Conservation (phyloP, 2,113 vertebrate species). For the Melospiza georgiana region DNA sequence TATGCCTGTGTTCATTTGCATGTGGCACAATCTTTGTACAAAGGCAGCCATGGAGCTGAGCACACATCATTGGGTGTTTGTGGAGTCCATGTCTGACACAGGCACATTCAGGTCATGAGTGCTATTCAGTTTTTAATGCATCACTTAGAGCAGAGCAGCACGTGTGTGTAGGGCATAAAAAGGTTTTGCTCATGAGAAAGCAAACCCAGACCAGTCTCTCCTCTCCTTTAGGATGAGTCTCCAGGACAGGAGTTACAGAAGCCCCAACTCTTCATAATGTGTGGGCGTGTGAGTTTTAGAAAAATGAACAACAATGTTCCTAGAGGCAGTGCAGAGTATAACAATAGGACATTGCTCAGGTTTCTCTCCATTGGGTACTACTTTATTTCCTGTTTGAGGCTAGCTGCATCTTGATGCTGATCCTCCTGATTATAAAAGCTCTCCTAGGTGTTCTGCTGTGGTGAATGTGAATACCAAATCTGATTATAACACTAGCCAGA, state of each 20-base stretch:
- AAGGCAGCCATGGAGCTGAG: background rate
- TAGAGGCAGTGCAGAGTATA: background rate
- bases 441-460: background rate
- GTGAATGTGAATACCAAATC: background rate
- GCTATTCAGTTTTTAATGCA: background rate
- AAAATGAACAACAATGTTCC: background rate
- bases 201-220: background rate
- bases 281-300: background rate
- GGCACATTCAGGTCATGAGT: background rate
- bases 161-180: too few relatives aligned
- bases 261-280: background rate
- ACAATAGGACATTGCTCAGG: background rate
- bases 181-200: background rate
- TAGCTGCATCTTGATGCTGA: background rate
- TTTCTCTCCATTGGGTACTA: background rate
- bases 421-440: background rate
- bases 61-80: background rate
- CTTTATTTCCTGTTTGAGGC: background rate
- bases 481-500: background rate
- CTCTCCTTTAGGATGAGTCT: background rate
- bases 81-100: background rate
- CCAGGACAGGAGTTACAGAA: background rate
- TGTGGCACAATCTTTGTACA: background rate
- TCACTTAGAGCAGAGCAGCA: background rate
- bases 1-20: too few relatives aligned